phyloP scores from a whole-genome alignment of 2,888 invertebrate species.

The Drosophila flavopinicola region DNA sequence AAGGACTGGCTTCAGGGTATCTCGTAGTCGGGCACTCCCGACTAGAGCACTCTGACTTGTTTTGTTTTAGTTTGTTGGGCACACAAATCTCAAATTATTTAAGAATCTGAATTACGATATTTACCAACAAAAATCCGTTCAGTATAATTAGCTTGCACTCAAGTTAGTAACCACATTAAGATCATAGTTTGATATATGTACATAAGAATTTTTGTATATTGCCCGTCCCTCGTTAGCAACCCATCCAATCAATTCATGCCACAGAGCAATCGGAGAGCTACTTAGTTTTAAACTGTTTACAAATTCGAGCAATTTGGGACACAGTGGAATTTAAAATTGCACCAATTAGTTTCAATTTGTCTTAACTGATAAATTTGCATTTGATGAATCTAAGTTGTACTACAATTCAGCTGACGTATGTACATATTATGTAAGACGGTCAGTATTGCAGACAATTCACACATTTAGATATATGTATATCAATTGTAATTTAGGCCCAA shows the following conservation, averaged over 20 bases:
- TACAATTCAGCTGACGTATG: constrained; percentile 10
- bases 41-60: no score
- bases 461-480: not conserved
- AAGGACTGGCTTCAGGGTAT: no score
- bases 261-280: constrained; percentile 58
- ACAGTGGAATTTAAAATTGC: constrained; percentile 3
- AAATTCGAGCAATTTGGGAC: constrained; percentile 4
- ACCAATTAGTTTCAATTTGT: constrained; percentile 1
- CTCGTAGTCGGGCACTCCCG: no score
- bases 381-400: constrained; percentile 26
- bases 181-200: constrained; percentile 34
- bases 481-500: not conserved
- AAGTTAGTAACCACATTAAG: constrained; percentile 37
- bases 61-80: constrained; percentile 18
- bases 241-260: constrained; percentile 10
- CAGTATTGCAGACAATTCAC: constrained; percentile 2
- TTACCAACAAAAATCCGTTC: constrained; percentile 39
- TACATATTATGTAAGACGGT: constrained; percentile 13
- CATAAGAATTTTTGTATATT: constrained; percentile 29
- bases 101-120: constrained; percentile 45
- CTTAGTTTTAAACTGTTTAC: constrained; percentile 39
- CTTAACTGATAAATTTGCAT: constrained; percentile 9
- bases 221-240: not conserved
- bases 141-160: constrained; percentile 39
- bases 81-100: constrained; percentile 37